Conservation (phyloP, 1,140 invertebrate genomes). For the Drosophila azteca region DNA sequence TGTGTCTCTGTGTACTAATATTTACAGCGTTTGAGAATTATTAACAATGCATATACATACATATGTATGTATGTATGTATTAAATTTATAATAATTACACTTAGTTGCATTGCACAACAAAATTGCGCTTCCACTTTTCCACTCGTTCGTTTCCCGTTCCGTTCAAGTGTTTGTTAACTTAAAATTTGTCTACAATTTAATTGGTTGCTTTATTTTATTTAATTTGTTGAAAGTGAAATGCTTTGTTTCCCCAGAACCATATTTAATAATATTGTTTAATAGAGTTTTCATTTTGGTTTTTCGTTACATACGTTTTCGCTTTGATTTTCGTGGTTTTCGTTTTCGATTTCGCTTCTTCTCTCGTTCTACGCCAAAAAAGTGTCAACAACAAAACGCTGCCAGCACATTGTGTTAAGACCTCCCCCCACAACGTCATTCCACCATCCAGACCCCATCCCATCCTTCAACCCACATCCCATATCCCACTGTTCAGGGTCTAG, state of each 20-base stretch:
- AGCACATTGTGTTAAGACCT: constrained; percentile 1
- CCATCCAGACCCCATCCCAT: neutral
- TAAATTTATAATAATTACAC: constrained; percentile 68
- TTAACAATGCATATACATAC: constrained; percentile 58
- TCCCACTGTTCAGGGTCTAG: too few relatives aligned
- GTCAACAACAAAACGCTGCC: constrained; percentile 43
- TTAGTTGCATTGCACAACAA: constrained; percentile 55
- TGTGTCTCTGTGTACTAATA: constrained; percentile 39
- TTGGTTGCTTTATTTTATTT: constrained; percentile 26
- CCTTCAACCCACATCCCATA: neutral
- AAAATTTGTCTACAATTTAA: constrained; percentile 68
- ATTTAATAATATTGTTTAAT: constrained; percentile 42
- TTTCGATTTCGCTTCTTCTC: constrained; percentile 18
- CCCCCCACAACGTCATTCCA: neutral
- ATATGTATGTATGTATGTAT: constrained; percentile 17
- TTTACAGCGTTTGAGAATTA: constrained; percentile 56
- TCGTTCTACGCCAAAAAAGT: constrained; percentile 22
- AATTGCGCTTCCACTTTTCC: constrained; percentile 37
- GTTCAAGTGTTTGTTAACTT: constrained; percentile 40
- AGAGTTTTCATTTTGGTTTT: constrained; percentile 45
- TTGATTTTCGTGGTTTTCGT: constrained; percentile 47
- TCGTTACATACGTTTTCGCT: constrained; percentile 45
- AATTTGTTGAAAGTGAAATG: constrained; percentile 59
- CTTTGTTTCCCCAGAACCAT: constrained; percentile 79
- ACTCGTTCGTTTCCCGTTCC: constrained; percentile 6